These are phyloP conservation scores for Cossypha niveicapilla DNA, from an alignment of 2,797 vertebrate species.

Conservation along the genomic window DNA sequence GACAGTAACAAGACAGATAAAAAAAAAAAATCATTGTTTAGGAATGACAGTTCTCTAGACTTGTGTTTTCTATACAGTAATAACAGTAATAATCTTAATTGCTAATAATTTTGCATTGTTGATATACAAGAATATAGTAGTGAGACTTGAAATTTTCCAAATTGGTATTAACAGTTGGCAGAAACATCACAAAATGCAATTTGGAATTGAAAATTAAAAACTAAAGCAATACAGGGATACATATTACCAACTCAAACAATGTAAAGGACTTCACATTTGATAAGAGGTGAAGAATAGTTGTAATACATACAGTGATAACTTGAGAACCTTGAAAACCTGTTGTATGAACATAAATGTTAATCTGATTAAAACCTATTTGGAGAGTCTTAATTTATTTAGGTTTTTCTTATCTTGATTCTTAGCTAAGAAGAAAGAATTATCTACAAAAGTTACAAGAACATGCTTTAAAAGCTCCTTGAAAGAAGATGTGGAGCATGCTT, in stretches of 20 bases:
- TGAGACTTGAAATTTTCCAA: not conserved
- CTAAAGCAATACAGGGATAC: not conserved
- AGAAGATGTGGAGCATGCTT: not conserved
- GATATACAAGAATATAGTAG: not conserved
- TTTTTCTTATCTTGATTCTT: not conserved
- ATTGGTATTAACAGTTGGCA: not conserved
- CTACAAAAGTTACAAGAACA: not conserved
- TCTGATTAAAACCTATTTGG: not conserved
- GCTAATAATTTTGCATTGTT: not conserved
- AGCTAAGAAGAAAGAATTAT: not conserved
- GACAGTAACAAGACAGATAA: not conserved
- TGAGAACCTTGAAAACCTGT: not conserved
- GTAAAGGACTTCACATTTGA: not conserved
- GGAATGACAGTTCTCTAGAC: not conserved
- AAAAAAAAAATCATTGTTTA: not conserved
- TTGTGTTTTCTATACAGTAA: not conserved
- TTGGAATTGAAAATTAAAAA: not conserved
- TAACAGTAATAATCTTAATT: not conserved
- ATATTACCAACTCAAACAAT: not conserved
- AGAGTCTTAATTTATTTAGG: not conserved
- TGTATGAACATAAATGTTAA: not conserved
- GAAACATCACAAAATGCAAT: accelerated
- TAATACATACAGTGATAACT: not conserved
- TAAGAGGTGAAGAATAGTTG: not conserved
- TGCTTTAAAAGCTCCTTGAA: not conserved